Percentiles rank a stretch among this genome's conserved stretches.
These are phyloP conservation scores for Drosophila athabasca DNA, from an alignment of 1,140 invertebrate species.

Conservation along the genomic window DNA sequence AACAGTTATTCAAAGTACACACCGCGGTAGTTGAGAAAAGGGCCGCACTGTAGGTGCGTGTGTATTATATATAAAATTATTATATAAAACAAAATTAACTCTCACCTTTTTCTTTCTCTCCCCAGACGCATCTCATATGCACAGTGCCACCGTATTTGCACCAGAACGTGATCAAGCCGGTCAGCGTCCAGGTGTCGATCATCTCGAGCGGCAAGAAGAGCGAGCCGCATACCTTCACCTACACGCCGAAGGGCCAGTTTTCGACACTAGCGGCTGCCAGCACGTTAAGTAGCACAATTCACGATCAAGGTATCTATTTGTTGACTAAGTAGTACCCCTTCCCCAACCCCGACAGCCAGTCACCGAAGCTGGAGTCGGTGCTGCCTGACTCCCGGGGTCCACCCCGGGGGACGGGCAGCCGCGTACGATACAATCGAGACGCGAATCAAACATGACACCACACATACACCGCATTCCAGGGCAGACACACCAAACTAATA, in stretches of 20 bases:
- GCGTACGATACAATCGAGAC: too few species aligned
- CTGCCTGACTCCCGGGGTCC: too few species aligned
- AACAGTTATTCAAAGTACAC: constrained; percentile 99
- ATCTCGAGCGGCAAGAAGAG: constrained; percentile 94
- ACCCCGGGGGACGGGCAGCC: too few species aligned
- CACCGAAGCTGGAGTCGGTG: too few species aligned
- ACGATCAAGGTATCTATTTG: constrained; percentile 83
- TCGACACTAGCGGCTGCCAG: constrained; percentile 78
- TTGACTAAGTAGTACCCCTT: constrained; percentile 56
- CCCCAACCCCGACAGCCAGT: background rate
- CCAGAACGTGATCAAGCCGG: constrained; percentile 87
- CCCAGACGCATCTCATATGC: constrained; percentile 96
- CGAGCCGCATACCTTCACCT: constrained; percentile 94
- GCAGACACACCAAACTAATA: background rate
- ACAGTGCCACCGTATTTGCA: constrained; percentile 92
- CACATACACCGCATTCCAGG: constrained; percentile 10
- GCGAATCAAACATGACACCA: background rate
- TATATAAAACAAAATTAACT: background rate
- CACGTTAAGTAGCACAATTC: constrained; percentile 76
- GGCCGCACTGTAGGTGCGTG: too few species aligned
- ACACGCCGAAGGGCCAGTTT: constrained; percentile 86
- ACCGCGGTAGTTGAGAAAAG: constrained; percentile 98
- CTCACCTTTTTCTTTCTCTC: constrained; percentile 16
- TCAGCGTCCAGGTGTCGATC: constrained; percentile 91
- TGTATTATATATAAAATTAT: background rate